Evolutionary conservation across 2,888 invertebrate species (phyloP).

Genomic region (Aphodius sticticus): DNA sequence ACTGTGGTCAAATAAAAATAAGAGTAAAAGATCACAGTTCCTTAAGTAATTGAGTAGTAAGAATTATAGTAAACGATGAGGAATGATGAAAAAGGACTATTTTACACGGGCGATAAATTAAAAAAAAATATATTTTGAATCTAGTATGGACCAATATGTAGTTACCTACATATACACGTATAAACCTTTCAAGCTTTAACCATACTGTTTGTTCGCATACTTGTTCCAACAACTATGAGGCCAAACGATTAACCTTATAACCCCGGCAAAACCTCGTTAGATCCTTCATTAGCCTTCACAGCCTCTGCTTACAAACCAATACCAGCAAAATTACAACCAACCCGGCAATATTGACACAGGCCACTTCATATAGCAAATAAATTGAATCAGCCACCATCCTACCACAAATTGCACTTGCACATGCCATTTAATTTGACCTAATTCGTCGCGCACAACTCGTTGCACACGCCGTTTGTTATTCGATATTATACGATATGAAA

Average conservation of each 20-base stretch:
- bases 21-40: no score
- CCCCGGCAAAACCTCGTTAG: background rate
- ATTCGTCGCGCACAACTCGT: background rate
- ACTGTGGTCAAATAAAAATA: no score
- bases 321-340: background rate
- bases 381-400: background rate
- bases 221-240: background rate
- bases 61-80: no score
- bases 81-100: no score
- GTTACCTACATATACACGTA: no score
- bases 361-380: background rate
- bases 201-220: no score
- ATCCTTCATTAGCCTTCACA: background rate
- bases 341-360: background rate
- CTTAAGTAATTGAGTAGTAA: no score
- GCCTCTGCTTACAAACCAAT: background rate
- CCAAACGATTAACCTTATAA: background rate
- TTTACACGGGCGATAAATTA: no score
- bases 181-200: no score
- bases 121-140: no score
- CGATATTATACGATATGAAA: background rate
- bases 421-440: background rate
- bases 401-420: background rate
- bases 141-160: no score
- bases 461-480: background rate